Evolutionary conservation across 2,888 invertebrate genomes (phyloP).

Genomic region (Keiferia lycopersicella): DNA sequence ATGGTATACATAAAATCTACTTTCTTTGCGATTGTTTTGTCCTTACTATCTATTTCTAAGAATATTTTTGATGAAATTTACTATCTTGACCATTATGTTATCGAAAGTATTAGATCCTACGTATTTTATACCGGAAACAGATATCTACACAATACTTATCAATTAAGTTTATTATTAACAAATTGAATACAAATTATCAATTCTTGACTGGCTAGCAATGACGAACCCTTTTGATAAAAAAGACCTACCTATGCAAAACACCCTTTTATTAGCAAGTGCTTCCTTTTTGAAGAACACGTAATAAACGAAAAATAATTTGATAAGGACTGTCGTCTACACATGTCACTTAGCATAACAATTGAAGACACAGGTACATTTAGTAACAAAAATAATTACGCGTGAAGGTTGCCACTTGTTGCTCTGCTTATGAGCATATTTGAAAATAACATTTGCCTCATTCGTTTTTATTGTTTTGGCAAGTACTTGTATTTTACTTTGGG

Average conservation of each 20-base stretch:
- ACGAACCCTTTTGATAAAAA: background rate
- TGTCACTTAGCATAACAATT: conserved; percentile 37
- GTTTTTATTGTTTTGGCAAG: background rate
- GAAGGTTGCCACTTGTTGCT: conserved; percentile 35
- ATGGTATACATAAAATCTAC: background rate
- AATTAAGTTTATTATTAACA: too few species aligned
- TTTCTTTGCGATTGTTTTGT: background rate
- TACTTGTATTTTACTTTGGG: background rate
- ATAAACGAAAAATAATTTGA: background rate
- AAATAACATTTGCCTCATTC: background rate
- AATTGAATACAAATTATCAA: too few species aligned
- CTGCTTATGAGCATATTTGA: conserved; percentile 8
- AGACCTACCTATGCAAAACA: background rate
- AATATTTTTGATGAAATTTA: too few species aligned
- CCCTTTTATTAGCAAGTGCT: background rate
- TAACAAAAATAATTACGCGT: conserved; percentile 39
- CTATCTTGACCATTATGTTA: background rate
- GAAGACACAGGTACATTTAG: conserved; percentile 25
- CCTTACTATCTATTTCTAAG: background rate
- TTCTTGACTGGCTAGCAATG: too few species aligned
- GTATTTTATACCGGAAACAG: too few species aligned
- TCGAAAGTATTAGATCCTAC: background rate
- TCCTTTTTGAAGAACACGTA: background rate
- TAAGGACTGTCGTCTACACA: conserved; percentile 30
- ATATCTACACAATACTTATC: too few species aligned